Evolutionary conservation across 1,140 invertebrate species (phyloP).

Genomic region (Pogonus chalceus): DNA sequence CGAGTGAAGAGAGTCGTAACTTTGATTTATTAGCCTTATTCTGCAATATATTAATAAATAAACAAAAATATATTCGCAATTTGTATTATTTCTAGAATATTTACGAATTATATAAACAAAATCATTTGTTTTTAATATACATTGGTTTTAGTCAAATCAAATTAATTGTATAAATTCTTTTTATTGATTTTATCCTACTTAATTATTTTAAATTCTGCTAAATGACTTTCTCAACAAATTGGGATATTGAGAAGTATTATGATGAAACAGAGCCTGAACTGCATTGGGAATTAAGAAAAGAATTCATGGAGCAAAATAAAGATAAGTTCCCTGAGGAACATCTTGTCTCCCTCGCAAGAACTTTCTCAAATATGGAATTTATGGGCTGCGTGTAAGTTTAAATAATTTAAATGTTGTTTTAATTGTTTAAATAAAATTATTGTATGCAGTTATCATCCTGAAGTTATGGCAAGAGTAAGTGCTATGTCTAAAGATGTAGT

Average conservation of each 20-base stretch:
- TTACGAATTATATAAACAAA: too few species aligned
- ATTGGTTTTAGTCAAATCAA: too few species aligned
- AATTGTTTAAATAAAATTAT: conserved; percentile 1
- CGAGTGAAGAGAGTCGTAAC: too few species aligned
- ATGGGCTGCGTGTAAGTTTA: conserved; percentile 62
- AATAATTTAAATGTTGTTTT: conserved; percentile 2
- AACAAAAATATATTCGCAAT: too few species aligned
- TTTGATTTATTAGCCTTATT: too few species aligned
- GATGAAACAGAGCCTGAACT: conserved; percentile 65
- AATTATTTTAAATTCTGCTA: too few species aligned
- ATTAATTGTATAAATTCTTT: too few species aligned
- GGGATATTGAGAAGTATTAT: conserved; percentile 54
- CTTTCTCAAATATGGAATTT: conserved; percentile 74
- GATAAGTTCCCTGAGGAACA: conserved; percentile 59
- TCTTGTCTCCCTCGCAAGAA: conserved; percentile 67
- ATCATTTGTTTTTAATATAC: too few species aligned
- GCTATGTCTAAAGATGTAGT: conserved; percentile 60
- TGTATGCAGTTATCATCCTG: conserved; percentile 44
- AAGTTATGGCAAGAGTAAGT: conserved; percentile 66
- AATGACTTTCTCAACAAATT: conserved; percentile 27
- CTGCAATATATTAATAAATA: too few species aligned
- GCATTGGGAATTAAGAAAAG: conserved; percentile 68
- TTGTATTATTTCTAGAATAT: too few species aligned
- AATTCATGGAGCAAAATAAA: conserved; percentile 62
- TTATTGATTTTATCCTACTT: too few species aligned